Evolutionary conservation across 2,797 vertebrate species (phyloP).

Genomic region (Vipera ursinii): DNA sequence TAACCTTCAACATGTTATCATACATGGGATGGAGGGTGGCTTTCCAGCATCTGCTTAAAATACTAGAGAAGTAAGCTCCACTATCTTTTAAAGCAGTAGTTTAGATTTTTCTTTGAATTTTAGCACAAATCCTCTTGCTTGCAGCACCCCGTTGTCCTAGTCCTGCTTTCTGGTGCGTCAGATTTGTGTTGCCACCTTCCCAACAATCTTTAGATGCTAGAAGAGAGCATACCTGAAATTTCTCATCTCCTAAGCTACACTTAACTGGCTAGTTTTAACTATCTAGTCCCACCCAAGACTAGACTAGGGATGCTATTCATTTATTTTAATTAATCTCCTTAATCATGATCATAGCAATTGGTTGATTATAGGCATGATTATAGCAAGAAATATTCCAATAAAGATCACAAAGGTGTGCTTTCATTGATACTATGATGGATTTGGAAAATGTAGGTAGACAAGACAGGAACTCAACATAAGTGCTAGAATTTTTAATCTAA

Average conservation of each 20-base stretch:
- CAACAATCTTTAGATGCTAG: not conserved
- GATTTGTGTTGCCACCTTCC: not conserved
- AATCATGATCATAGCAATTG: not conserved
- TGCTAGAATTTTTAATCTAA: not conserved
- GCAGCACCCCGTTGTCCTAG: not conserved
- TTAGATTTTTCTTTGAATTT: not conserved
- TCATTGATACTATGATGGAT: not conserved
- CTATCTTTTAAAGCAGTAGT: not conserved
- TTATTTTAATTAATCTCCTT: not conserved
- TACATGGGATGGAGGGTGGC: not conserved
- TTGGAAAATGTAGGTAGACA: not conserved
- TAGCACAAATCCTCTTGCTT: not conserved
- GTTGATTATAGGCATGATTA: not conserved
- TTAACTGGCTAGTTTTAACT: not conserved
- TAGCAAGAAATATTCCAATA: not conserved
- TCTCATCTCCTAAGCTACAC: not conserved
- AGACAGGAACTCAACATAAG: not conserved
- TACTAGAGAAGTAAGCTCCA: not conserved
- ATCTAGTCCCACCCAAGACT: not conserved
- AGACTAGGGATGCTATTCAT: not conserved
- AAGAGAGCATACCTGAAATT: not conserved
- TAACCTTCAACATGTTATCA: not conserved
- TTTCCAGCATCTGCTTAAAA: not conserved
- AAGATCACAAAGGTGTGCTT: not conserved
- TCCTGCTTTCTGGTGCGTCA: not conserved